phyloP scores from a whole-genome alignment of 37 sponge, comb jelly and placozoan species.

The Aplysina aerophoba region DNA sequence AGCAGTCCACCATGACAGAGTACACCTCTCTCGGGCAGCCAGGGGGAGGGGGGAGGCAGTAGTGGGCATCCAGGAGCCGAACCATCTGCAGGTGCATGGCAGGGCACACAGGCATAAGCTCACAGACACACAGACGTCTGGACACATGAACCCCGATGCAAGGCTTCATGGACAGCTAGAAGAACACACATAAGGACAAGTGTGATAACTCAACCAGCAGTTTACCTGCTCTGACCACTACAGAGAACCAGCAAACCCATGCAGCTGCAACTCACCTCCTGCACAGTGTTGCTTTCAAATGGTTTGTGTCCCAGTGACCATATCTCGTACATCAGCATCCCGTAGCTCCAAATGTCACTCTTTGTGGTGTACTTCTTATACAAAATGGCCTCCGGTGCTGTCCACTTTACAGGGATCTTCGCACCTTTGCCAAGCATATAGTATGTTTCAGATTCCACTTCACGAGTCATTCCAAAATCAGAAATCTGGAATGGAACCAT shows the following conservation, averaged over 20 bases:
- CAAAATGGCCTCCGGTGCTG: slow-evolving; percentile 3
- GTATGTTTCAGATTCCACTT: not conserved
- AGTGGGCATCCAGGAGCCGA: not conserved
- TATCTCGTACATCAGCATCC: slow-evolving; percentile 27
- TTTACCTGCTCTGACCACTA: not conserved
- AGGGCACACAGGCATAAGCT: no score
- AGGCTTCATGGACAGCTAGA: not conserved
- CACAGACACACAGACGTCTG: no score
- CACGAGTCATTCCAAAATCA: slow-evolving; percentile 25
- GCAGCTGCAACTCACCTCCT: not conserved
- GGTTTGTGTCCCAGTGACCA: slow-evolving; percentile 29
- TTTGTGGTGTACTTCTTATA: slow-evolving; percentile 24
- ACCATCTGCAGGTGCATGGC: no score
- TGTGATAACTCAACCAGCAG: not conserved
- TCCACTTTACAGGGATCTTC: not conserved
- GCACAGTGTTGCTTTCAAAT: not conserved
- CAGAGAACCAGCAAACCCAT: no score
- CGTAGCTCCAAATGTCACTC: slow-evolving; percentile 24
- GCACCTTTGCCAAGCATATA: not conserved
- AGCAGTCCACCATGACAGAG: slow-evolving; percentile 15
- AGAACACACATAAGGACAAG: not conserved
- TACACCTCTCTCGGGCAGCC: slow-evolving; percentile 24
- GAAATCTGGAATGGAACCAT: slow-evolving; percentile 19
- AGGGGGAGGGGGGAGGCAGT: slow-evolving; percentile 28
- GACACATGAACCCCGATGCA: no score